These are phyloP conservation scores for Cliona cf. orientalis DNA, from an alignment of 37 sponge, comb jelly and placozoan genomes.

Conservation along the genomic window DNA sequence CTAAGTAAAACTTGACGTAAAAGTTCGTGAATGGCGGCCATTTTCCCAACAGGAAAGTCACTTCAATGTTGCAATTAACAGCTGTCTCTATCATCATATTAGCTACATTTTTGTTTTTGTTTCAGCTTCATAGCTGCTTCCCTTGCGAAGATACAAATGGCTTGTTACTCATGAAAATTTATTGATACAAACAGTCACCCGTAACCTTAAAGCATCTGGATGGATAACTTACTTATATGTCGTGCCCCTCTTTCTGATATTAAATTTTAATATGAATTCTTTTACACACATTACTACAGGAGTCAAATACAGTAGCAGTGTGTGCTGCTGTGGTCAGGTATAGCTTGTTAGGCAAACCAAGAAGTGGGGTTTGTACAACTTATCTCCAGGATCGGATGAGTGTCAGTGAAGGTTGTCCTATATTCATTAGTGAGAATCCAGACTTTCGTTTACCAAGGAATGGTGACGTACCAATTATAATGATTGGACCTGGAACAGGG, in stretches of 20 bases:
- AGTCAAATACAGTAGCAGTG: constrained; percentile 35
- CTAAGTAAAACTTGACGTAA: too few species aligned
- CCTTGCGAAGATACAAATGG: too few species aligned
- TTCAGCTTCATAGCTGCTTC: too few species aligned
- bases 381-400: constrained; percentile 57
- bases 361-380: constrained; percentile 70
- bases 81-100: too few species aligned
- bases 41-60: too few species aligned
- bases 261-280: neutral
- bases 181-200: too few species aligned
- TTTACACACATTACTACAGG: constrained; percentile 18
- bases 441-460: constrained; percentile 63
- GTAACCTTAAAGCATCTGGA: too few species aligned
- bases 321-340: constrained; percentile 72
- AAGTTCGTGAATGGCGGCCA: too few species aligned
- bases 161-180: too few species aligned
- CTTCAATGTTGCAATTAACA: too few species aligned
- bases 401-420: constrained; percentile 31
- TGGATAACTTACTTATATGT: too few species aligned
- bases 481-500: constrained; percentile 78
- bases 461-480: constrained; percentile 52
- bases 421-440: constrained; percentile 65
- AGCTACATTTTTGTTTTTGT: neutral
- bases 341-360: constrained; percentile 15
- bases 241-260: neutral